Evolutionary conservation across 1,140 invertebrate species (phyloP), one percentile per base, ranked within the genome.

Genomic region (Aphelenchoides fujianensis): DNA sequence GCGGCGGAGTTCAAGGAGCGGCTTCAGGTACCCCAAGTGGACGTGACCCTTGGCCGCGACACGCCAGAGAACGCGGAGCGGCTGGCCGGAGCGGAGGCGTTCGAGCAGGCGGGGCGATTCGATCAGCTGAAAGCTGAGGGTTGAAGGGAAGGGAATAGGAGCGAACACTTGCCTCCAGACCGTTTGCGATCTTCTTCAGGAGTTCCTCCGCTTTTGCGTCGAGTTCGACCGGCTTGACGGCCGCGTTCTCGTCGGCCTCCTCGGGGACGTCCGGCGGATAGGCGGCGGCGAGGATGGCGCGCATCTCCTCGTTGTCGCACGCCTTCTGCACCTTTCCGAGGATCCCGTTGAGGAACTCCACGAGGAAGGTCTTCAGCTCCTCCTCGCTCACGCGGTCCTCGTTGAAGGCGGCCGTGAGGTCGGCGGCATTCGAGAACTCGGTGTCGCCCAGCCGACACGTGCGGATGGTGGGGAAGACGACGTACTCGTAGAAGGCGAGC

Each of bases 401-500:
- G 28, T 79, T 68, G 19, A 83, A 28, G 2, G 31, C 37, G 1
- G 31, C 1, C 2, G 12, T 66, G 1, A 66, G 32, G 27, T 66
- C 63, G 12, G n/a, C 63, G n/a, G 63, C 12, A 1, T 12, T 35
- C 16, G 23, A 12, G n/a, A 66, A 34, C n/a, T 2, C 28, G 36
- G 53, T 16, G 1, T 66, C 31, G 12, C 36, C 63, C 1, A 66
- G 16, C 23, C 53, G 12, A 1, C 37, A 35, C 2, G 1, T 32
- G n/a, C 31, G 23, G 2, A 69, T 88, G n/a, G 96, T 85, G 53
- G 92, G 91, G 81, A 94, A 94, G 5, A 98, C 86, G 1, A 98
- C 94, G 88, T 93, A 89, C 85, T 97, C 95, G 1, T 91, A 90
- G 86, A 99, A 98, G n/a, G 94, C 89, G 32, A 99, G 86, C 9